Conservation (phyloP, 2,113 vertebrate genomes). For the Ailurus styani region DNA sequence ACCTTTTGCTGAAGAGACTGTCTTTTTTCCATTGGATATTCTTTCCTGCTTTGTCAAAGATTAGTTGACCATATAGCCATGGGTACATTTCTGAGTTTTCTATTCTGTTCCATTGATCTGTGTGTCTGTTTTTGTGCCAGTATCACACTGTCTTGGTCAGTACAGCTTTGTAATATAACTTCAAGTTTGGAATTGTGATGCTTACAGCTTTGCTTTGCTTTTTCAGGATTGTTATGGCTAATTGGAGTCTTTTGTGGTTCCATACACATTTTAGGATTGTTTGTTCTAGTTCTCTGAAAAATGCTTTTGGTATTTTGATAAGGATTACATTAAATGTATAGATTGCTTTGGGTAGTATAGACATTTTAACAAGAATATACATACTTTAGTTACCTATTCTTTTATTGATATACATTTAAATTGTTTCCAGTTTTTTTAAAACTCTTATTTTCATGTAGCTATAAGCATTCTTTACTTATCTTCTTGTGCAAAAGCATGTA, state of each 20-base stretch:
- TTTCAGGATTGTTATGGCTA: not conserved
- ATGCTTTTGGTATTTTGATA: not conserved
- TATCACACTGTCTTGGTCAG: not conserved
- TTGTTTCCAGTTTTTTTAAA: not conserved
- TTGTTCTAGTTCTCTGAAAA: not conserved
- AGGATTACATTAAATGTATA: not conserved
- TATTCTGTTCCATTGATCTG: not conserved
- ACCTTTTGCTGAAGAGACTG: too few species aligned
- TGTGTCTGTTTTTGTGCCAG: not conserved
- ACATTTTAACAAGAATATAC: not conserved
- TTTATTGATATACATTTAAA: not conserved
- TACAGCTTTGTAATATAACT: not conserved
- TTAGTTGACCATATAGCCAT: not conserved
- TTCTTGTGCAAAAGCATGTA: not conserved
- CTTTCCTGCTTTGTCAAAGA: too few species aligned
- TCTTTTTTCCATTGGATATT: too few species aligned
- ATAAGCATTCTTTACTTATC: not conserved
- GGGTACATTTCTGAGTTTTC: not conserved
- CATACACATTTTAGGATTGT: not conserved
- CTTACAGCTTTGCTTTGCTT: not conserved
- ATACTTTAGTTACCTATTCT: not conserved
- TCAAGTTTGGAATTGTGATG: not conserved
- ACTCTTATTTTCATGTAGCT: not conserved
- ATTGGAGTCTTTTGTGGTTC: not conserved
- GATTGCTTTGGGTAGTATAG: not conserved